A percentile compares a stretch with the other conserved stretches of the same genome.
Conservation (phyloP, 2,888 invertebrate species). For the Cosmia pyralina region DNA sequence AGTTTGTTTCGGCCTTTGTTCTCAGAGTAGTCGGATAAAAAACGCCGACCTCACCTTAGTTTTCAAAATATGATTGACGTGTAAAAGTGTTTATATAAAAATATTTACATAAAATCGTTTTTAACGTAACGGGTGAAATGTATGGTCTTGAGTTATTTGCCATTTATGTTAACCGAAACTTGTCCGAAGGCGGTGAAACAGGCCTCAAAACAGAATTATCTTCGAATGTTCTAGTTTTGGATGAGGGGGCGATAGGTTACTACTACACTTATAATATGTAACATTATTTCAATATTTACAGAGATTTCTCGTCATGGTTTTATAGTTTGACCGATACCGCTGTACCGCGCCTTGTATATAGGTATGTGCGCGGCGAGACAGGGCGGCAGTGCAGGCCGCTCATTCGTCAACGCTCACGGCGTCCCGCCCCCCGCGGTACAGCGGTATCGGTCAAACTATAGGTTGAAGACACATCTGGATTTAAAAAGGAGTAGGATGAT, state of each 20-base stretch:
- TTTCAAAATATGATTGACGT: not conserved
- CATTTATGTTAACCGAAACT: not conserved
- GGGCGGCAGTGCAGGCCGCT: too few relatives aligned
- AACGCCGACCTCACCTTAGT: not conserved
- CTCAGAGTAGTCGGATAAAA: not conserved
- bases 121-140: not conserved
- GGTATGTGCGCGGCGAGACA: too few relatives aligned
- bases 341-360: too few relatives aligned
- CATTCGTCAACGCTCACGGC: too few relatives aligned
- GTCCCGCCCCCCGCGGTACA: too few relatives aligned
- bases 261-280: constrained; percentile 28
- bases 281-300: constrained; percentile 35
- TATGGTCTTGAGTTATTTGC: not conserved
- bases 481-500: not conserved
- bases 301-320: constrained; percentile 16
- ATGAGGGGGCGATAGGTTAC: constrained; percentile 10
- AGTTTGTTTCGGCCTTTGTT: not conserved
- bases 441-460: too few relatives aligned
- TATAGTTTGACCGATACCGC: too few relatives aligned
- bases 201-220: constrained; percentile 4
- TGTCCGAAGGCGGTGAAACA: not conserved
- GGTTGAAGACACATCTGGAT: too few relatives aligned
- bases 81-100: not conserved
- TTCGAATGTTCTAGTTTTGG: constrained; percentile 22
- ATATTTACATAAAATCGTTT: not conserved